Conservation (phyloP, 2,888 invertebrate genomes). For the Eumacrocentrus americanus region DNA sequence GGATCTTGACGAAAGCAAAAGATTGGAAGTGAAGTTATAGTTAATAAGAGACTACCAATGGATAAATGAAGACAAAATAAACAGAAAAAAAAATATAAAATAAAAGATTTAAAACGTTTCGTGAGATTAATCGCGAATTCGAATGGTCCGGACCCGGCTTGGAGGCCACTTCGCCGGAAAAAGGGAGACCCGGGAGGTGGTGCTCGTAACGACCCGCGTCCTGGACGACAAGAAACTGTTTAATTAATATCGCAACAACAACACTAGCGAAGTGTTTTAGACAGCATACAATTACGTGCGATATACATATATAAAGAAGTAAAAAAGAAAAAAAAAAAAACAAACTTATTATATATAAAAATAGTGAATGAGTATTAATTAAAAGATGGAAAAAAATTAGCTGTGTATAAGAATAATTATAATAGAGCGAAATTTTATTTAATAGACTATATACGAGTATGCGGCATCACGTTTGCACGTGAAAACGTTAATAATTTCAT, state of each 20-base stretch:
- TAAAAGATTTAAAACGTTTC: too few relatives aligned
- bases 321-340: too few relatives aligned
- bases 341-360: not conserved
- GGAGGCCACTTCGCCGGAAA: constrained; percentile 66
- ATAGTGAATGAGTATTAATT: not conserved
- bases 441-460: constrained; percentile 1
- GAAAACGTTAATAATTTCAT: constrained; percentile 46
- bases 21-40: not conserved
- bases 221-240: constrained; percentile 29
- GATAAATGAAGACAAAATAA: not conserved
- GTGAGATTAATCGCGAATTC: constrained; percentile 53
- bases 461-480: constrained; percentile 31
- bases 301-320: too few relatives aligned
- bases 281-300: too few relatives aligned
- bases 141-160: constrained; percentile 78
- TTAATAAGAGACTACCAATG: not conserved
- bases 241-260: not conserved
- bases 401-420: not conserved
- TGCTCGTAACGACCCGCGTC: constrained; percentile 60
- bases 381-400: too few relatives aligned
- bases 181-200: constrained; percentile 63
- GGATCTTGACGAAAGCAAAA: not conserved
- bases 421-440: not conserved
- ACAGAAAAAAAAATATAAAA: too few relatives aligned
- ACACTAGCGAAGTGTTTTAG: too few relatives aligned